Percentiles rank a stretch among this genome's conserved stretches.
These are phyloP conservation scores for Sebastes paucispinis DNA, from an alignment of 2,797 vertebrate species.

Conservation along the genomic window DNA sequence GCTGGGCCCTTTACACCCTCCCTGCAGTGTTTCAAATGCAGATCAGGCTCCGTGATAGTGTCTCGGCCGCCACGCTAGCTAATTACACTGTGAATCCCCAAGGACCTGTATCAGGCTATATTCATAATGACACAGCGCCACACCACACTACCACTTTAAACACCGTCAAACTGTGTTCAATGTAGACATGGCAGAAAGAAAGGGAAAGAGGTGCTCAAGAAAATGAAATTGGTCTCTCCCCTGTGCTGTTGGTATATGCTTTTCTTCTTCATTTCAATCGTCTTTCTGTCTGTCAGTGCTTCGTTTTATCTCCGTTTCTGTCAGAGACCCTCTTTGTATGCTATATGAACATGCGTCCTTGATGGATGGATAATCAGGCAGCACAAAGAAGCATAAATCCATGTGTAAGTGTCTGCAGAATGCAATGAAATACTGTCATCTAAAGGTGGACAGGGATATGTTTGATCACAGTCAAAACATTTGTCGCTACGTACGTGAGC, in stretches of 20 bases:
- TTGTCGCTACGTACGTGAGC: neutral
- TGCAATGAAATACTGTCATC: neutral
- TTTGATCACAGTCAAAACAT: constrained; percentile 34
- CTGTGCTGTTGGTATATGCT: neutral
- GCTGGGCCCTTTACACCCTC: constrained; percentile 37
- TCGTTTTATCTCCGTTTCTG: neutral
- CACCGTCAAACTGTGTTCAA: constrained; percentile 48
- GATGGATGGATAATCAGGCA: constrained; percentile 1
- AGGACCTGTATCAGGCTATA: constrained; percentile 29
- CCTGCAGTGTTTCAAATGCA: constrained; percentile 55
- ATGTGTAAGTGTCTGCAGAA: constrained; percentile 15
- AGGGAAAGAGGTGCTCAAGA: constrained; percentile 8
- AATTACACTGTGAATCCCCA: constrained; percentile 62
- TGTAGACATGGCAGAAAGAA: constrained; percentile 18
- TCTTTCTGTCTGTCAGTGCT: neutral
- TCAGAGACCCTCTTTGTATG: neutral
- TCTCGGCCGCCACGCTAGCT: constrained; percentile 44
- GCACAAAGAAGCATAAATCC: constrained; percentile 4
- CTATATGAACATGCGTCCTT: neutral
- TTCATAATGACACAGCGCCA: constrained; percentile 44
- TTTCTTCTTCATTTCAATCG: neutral
- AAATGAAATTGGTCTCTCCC: constrained; percentile 41
- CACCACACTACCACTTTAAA: constrained; percentile 18
- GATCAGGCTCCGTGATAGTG: constrained; percentile 55
- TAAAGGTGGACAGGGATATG: constrained; percentile 8